Evolutionary conservation across 2,113 vertebrate genomes (phyloP), one percentile per base, ranked within the genome.

Genomic region (Saguinus imperator): DNA sequence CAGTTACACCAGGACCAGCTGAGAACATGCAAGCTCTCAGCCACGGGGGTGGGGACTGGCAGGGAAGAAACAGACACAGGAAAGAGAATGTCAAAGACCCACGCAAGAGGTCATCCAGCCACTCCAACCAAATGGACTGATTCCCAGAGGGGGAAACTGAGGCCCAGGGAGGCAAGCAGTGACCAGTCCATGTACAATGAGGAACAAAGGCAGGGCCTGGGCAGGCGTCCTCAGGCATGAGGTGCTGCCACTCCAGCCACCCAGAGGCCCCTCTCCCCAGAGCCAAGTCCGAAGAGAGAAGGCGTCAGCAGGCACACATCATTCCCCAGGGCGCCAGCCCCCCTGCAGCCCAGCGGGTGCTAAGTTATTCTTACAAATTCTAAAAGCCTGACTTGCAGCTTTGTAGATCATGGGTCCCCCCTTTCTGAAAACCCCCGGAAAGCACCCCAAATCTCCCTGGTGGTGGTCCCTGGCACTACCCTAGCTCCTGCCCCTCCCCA

Each of bases 301-400:
- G 9, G 5, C 3, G 16, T 4, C 0, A 7, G 29, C 20, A 12
- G 16, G 64, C 4, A 0, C 0, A 0, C 17, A 5, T 2, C 0
- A 1, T 5, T 32, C 61, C 21, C 29, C 18, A 23, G 43, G 13
- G 29, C 29, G 23, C 45, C 7, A 0, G 23, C 5, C 1, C 68
- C 68, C 1, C 8, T 1, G 12, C 64, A 40, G 8, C 45, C 1
- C 35, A 50, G 17, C 37, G 4, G 58, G 35, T 6, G 3, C n/a
- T 66, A 16, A 21, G 61, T n/a, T 11, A 16, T 68, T 9, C 1
- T 18, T 3, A 29, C 55, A 8, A 20, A 64, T 21, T 52, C 55
- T 3, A 50, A 64, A 13, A 1, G 37, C 32, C 48, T 14, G 50
- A 17, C 32, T 40, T 5, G 45, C 16, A 16, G 3, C 35, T 52